These are phyloP conservation scores for Cephus sareptanus DNA, from an alignment of 2,888 invertebrate genomes.

Conservation along the genomic window DNA sequence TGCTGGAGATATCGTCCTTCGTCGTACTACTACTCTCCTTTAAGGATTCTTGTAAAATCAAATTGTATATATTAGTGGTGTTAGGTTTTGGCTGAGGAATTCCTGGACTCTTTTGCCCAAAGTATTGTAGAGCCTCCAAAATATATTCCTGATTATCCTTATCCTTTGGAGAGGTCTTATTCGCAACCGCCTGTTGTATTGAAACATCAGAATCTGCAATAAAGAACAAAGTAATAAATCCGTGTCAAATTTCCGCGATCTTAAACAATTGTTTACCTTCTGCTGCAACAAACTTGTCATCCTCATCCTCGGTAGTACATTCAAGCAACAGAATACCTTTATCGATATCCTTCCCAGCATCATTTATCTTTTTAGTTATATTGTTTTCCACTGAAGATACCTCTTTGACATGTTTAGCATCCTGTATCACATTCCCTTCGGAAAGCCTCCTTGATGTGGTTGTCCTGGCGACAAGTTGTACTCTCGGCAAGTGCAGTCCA, in stretches of 20 bases:
- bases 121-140: neutral
- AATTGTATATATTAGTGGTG: neutral
- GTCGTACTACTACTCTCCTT: neutral
- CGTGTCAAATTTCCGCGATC: neutral
- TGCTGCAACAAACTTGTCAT: neutral
- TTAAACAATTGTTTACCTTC: neutral
- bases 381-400: neutral
- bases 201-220: neutral
- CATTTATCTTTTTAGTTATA: neutral
- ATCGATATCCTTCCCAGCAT: neutral
- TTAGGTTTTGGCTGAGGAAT: neutral
- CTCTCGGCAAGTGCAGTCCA: constrained; percentile 12
- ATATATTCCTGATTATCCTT: neutral
- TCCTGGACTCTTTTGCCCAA: neutral
- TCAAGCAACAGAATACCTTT: neutral
- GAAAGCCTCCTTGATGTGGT: neutral
- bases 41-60: neutral
- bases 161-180: neutral
- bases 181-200: neutral
- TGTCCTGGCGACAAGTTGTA: constrained; percentile 10
- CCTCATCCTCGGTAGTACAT: neutral
- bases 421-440: neutral
- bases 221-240: neutral
- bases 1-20: neutral
- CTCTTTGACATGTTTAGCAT: neutral